These are phyloP conservation scores for Leptothorax acervorum DNA, from an alignment of 2,888 invertebrate genomes.

Conservation along the genomic window DNA sequence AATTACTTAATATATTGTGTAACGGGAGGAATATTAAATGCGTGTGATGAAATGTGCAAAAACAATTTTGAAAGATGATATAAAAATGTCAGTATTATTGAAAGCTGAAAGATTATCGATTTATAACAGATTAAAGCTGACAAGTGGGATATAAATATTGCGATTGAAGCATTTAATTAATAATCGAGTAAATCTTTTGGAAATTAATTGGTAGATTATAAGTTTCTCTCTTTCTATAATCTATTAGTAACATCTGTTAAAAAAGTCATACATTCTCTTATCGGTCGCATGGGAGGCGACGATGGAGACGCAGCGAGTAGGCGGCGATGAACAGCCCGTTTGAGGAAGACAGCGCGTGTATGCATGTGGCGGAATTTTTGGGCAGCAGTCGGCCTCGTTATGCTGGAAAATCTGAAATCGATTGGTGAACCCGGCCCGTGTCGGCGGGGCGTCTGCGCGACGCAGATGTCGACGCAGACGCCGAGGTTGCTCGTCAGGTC, in stretches of 20 bases:
- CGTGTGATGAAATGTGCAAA: neutral
- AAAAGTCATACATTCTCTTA: neutral
- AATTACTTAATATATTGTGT: neutral
- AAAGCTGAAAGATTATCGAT: neutral
- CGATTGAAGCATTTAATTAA: neutral
- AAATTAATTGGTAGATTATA: neutral
- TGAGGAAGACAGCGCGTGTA: constrained; percentile 25
- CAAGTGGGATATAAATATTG: neutral
- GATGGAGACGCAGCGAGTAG: constrained; percentile 5
- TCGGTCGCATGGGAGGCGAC: neutral
- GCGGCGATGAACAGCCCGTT: neutral
- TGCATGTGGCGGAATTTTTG: constrained; percentile 74
- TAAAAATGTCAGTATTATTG: neutral
- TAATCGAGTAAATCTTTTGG: neutral
- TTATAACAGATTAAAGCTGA: neutral
- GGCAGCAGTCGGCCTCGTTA: constrained; percentile 82
- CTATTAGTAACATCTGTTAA: neutral
- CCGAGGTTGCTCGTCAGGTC: constrained; percentile 83
- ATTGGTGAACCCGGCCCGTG: constrained; percentile 81
- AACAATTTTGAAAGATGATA: neutral
- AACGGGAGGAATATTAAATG: neutral
- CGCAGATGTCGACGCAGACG: constrained; percentile 82
- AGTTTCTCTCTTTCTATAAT: neutral
- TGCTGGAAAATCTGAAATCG: constrained; percentile 84
- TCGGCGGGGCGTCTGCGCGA: constrained; percentile 82